A percentile compares a stretch with the other conserved stretches of the same genome.
phyloP scores from a whole-genome alignment of 2,113 vertebrate genomes.

The Grantiella picta region DNA sequence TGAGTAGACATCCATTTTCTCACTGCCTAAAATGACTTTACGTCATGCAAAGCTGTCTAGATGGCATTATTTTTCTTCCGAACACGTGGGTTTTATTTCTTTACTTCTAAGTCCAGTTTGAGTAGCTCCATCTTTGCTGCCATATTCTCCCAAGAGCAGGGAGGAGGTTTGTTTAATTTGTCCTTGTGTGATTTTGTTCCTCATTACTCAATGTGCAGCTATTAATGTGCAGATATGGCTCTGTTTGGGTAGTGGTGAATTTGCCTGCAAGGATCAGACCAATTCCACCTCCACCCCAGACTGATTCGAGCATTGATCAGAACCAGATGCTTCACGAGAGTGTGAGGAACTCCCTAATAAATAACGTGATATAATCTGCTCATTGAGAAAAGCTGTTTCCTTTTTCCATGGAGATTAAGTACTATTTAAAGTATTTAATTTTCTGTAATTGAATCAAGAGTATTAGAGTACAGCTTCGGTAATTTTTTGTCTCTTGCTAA shows the following conservation, averaged over 20 bases:
- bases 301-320: neutral
- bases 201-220: neutral
- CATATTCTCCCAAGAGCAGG: neutral
- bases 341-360: neutral
- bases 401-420: neutral
- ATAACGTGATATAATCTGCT: neutral
- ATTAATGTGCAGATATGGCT: neutral
- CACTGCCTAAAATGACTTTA: neutral
- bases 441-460: slow-evolving; percentile 14
- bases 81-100: neutral
- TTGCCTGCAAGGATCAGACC: neutral
- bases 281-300: neutral
- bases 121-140: neutral
- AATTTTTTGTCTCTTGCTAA: neutral
- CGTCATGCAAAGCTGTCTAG: neutral
- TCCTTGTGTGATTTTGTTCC: neutral
- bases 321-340: neutral
- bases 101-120: neutral
- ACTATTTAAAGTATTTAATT: neutral
- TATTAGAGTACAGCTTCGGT: neutral
- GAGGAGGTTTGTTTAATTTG: neutral
- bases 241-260: neutral
- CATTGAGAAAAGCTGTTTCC: neutral
- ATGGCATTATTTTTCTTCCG: neutral
- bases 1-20: neutral